A percentile compares a stretch with the other conserved stretches of the same genome.
Conservation (phyloP, 2,797 vertebrate species). For the Cyprinella venusta region DNA sequence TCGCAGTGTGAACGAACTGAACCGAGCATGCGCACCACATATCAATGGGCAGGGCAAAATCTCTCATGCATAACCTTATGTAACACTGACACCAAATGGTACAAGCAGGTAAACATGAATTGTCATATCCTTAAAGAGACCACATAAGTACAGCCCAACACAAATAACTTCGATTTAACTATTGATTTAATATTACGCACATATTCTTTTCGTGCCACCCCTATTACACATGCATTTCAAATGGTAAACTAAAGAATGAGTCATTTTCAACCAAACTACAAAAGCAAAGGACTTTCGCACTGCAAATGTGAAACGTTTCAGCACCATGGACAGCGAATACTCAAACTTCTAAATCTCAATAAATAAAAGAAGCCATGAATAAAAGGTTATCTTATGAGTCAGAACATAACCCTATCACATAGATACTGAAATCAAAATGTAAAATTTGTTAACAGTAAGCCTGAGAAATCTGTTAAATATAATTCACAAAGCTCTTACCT, state of each 20-base stretch:
- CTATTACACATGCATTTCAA: not conserved
- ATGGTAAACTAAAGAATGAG: not conserved
- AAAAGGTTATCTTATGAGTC: not conserved
- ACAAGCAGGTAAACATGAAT: not conserved
- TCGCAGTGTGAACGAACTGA: not conserved
- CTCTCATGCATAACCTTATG: not conserved
- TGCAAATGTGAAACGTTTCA: not conserved
- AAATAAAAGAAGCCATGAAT: not conserved
- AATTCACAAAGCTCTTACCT: conserved; percentile 57
- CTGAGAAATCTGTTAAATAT: not conserved
- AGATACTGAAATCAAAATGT: not conserved
- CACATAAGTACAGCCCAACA: not conserved
- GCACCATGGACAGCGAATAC: not conserved
- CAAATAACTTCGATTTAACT: not conserved
- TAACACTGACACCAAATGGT: conserved; percentile 71
- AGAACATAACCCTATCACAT: not conserved
- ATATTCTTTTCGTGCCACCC: not conserved
- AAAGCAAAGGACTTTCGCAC: not conserved
- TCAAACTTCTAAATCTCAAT: not conserved
- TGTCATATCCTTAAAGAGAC: not conserved
- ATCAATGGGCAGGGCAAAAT: conserved; percentile 45
- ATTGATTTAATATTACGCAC: not conserved
- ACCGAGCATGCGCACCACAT: not conserved
- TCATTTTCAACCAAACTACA: not conserved
- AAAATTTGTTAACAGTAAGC: not conserved